Conservation (phyloP, 1,140 invertebrate genomes). For the Hylaeus anthracinus region DNA sequence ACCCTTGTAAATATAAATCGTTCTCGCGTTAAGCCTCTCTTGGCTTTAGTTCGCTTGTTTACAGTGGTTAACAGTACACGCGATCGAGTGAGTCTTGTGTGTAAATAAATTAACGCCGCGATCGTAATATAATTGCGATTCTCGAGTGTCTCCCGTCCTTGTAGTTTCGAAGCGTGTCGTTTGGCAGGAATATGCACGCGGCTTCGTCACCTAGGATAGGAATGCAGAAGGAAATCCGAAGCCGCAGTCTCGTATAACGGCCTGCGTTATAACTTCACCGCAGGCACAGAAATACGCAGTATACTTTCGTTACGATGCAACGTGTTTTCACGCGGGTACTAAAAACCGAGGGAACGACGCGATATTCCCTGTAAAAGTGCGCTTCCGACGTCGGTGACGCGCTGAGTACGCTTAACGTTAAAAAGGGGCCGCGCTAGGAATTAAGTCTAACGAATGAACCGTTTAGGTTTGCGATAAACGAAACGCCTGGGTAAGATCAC, state of each 20-base stretch:
- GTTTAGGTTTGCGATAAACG: no score
- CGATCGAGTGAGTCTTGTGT: conserved; percentile 5
- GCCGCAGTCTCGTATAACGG: conserved; percentile 43
- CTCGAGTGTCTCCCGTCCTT: conserved; percentile 15
- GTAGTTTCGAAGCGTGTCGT: conserved; percentile 36
- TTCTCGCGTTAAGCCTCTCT: no score
- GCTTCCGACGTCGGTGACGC: no score
- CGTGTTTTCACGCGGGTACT: neutral
- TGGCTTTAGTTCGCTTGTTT: no score
- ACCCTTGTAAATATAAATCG: no score
- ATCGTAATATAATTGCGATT: conserved; percentile 6
- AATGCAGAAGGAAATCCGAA: conserved; percentile 50
- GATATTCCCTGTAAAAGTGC: neutral
- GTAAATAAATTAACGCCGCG: conserved; percentile 25
- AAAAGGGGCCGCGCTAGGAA: no score
- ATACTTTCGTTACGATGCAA: conserved; percentile 14
- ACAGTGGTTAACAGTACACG: conserved; percentile 7
- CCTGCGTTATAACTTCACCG: conserved; percentile 24
- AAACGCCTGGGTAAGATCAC: no score
- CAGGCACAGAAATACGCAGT: conserved; percentile 19
- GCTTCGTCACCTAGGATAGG: conserved; percentile 49
- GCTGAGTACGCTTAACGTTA: neutral
- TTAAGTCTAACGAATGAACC: no score
- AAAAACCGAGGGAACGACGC: neutral
- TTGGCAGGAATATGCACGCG: conserved; percentile 20